Base-by-base conservation (phyloP, 2,113 vertebrate genomes). In the Coptodon bakossiorum region DNA sequence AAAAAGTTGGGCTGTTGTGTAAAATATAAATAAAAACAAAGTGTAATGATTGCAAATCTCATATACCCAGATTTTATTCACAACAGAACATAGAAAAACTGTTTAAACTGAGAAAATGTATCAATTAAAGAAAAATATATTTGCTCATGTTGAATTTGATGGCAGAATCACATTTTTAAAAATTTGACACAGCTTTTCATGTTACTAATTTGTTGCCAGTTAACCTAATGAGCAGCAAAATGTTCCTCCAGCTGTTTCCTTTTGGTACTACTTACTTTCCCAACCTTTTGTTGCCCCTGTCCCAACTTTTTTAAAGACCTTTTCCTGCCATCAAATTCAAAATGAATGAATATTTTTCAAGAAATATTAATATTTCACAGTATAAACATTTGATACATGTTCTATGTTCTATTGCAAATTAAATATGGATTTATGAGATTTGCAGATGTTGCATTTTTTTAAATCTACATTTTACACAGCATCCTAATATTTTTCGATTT, bases 401-500 rank as follows among this genome's bases (percentile, higher is more conserved):
- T 63, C 11, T 17, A 66, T n/a, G 19, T 38, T 45, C 66, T 17
- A 27, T 10, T 73, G 66, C 1, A 43, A 73, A 73, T 10, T 3
- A 63, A 63, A 63, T 63, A 73, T 73, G 0, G 13, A 16, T 71
- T 71, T 43, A 16, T 43, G 38, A 71, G 1, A 66, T 43, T 14
- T 43, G 38, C 7, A 71, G 36, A 71, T 71, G 12, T 71, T 9
- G 66, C 38, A 71, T 22, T 22, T 71, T 14, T 66, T 71, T n/a
- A 0, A 36, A 19, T 24, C 5, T 24, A 68, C 36, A 14, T 40
- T 40, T 71, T 6, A 43, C n/a, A 0, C n/a, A 22, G 36, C n/a
- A 24, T 71, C 2, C 36, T 36, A 71, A 14, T 14, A 71, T 71
- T 71, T 71, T 43, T 38, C n/a, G n/a, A 71, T 43, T 40, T 40